Base-by-base conservation (phyloP, 1,140 invertebrate species). In the Dendrolimus punctatus region DNA sequence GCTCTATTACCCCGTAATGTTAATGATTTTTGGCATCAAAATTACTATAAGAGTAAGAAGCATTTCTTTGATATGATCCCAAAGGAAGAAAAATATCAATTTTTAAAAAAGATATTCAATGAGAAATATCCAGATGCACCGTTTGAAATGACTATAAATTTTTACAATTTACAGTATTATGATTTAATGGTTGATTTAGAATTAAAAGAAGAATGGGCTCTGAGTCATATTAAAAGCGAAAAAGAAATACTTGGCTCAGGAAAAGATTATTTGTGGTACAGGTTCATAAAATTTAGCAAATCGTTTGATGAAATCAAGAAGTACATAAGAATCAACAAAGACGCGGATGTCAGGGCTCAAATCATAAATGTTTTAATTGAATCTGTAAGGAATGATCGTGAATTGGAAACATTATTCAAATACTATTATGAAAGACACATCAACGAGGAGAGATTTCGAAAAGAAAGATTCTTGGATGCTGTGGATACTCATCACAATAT, bases 351-450 rank as follows among this genome's bases (percentile, higher is more conserved):
- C 53, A 58, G 76, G 46, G 45, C 47, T 8, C 55, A 69, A 10
- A 68, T 79, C 39, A 23, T 73, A 5, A 50, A 65, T 4, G 52
- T 66, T 51, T 62, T 82, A 43, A 47, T 79, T n/a, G 43, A 70
- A 36, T 66, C 74, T 5, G 64, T 64, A 37, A 71, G 61, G 55
- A 66, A 53, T 50, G 53, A 77, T 50, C 40, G 48, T 6, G 66
- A 82, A 40, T 52, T 79, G 36, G 62, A 65, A 54, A 68, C 46
- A 8, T 41, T 79, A 4, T 60, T 79, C 1, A 55, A 55, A 41
- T 77, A 82, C 62, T 82, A 70, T 59, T 71, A 72, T 53, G 58
- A 77, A 4, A 67, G 71, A 58, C 70, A 74, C 63, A 50, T 67
- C 5, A 80, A 80, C 59, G 79, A 80, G 60, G 48, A 7, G 8